phyloP scores from a whole-genome alignment of 1,140 invertebrate genomes.

The Temnothorax nylanderi region DNA sequence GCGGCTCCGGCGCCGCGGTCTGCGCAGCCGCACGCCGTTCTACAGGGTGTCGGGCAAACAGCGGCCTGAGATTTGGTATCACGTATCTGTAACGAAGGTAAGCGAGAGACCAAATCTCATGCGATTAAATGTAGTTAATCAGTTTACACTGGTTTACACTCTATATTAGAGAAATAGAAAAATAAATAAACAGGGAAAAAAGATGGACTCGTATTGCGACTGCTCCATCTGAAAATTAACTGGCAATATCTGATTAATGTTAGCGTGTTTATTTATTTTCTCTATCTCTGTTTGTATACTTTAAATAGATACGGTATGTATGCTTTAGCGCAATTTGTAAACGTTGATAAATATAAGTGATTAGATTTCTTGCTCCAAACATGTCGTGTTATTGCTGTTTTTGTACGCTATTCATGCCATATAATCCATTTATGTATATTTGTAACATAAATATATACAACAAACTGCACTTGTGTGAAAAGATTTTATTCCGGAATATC shows the following conservation, averaged over 20 bases:
- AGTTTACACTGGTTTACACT: neutral
- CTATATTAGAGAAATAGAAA: no score
- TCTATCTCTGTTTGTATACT: neutral
- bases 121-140: neutral
- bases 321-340: neutral
- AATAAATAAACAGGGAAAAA: neutral
- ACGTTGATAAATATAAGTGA: neutral
- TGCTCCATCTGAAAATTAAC: neutral
- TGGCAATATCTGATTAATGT: neutral
- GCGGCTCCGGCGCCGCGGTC: neutral
- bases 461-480: neutral
- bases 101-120: neutral
- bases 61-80: neutral
- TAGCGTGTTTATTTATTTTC: neutral
- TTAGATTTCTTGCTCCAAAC: neutral
- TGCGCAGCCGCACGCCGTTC: constrained; percentile 21
- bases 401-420: neutral
- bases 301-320: neutral
- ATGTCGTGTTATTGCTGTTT: neutral
- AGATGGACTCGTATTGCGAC: neutral
- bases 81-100: no score
- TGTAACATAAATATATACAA: neutral
- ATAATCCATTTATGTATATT: neutral
- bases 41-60: neutral
- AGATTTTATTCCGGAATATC: neutral